Conservation (phyloP, 2,113 vertebrate species). For the Nematolebias whitei region DNA sequence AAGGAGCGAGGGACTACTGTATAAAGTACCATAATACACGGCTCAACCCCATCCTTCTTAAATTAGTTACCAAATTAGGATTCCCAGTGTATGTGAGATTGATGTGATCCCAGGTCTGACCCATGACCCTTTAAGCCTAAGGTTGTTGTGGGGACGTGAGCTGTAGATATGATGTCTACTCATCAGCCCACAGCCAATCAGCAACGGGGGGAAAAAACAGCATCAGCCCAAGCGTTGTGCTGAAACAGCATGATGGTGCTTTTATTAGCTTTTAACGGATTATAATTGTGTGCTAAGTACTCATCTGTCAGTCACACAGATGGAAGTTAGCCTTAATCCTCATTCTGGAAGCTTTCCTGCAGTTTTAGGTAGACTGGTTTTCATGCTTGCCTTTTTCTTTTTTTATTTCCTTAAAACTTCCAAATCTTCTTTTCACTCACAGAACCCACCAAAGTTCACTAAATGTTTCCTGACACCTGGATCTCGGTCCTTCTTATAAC, state of each 20-base stretch:
- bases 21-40: no score
- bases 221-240: slow-evolving; percentile 36
- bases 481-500: slow-evolving; percentile 60
- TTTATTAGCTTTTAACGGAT: slow-evolving; percentile 77
- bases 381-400: slow-evolving; percentile 60
- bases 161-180: slow-evolving; percentile 53
- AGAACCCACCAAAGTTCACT: slow-evolving; percentile 54
- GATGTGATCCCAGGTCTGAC: slow-evolving; percentile 58
- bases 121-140: slow-evolving; percentile 58
- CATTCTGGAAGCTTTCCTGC: slow-evolving; percentile 69
- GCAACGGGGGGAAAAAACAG: slow-evolving; percentile 11
- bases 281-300: slow-evolving; percentile 79
- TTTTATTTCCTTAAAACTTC: slow-evolving; percentile 43
- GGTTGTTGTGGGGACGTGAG: slow-evolving; percentile 46
- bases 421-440: slow-evolving; percentile 73
- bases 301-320: slow-evolving; percentile 74
- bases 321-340: slow-evolving; percentile 77
- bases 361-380: slow-evolving; percentile 74
- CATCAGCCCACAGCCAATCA: slow-evolving; percentile 63
- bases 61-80: slow-evolving; percentile 63
- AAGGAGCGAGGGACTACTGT: no score
- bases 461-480: slow-evolving; percentile 73
- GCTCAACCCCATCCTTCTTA: slow-evolving; percentile 40
- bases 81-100: slow-evolving; percentile 52
- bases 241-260: slow-evolving; percentile 68